A percentile compares a stretch with the other conserved stretches of the same genome.
Evolutionary conservation across 2,888 invertebrate species (phyloP).

Genomic region (Lithophane semibrunnea): DNA sequence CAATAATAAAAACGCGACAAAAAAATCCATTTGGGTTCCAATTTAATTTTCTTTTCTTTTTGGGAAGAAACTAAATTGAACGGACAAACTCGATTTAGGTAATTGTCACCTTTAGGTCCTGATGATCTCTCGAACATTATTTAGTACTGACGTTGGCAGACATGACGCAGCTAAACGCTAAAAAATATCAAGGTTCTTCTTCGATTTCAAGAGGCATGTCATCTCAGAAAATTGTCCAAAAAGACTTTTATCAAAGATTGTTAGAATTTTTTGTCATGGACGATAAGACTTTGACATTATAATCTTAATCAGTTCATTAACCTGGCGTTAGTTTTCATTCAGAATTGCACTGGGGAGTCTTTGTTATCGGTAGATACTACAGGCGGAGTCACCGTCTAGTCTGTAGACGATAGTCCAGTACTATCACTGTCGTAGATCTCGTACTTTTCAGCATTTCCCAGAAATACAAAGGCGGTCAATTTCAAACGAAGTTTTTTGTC

Average conservation of each 20-base stretch:
- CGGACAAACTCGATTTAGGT: constrained; percentile 27
- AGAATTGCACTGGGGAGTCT: constrained; percentile 16
- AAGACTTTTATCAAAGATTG: constrained; percentile 26
- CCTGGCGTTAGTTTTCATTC: constrained; percentile 50
- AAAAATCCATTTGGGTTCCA: constrained; percentile 1
- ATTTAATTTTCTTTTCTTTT: constrained; percentile 37
- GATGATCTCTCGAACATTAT: constrained; percentile 47
- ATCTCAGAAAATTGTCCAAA: constrained; percentile 25
- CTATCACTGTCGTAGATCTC: constrained; percentile 19
- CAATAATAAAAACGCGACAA: constrained; percentile 11
- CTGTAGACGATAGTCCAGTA: not conserved
- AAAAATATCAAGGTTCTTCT: constrained; percentile 57
- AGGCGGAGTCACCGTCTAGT: constrained; percentile 14
- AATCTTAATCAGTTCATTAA: constrained; percentile 60
- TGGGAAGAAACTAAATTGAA: constrained; percentile 14
- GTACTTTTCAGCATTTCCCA: not conserved
- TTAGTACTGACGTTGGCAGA: constrained; percentile 49
- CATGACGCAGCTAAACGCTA: constrained; percentile 43
- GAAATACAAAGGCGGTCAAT: no score
- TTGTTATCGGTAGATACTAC: constrained; percentile 46
- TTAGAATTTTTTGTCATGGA: constrained; percentile 24
- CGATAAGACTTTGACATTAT: constrained; percentile 42
- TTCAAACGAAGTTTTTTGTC: no score
- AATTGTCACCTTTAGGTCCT: constrained; percentile 50
- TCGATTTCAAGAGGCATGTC: constrained; percentile 39